Evolutionary conservation across 2,113 vertebrate genomes (phyloP).

Genomic region (Talpa occidentalis): DNA sequence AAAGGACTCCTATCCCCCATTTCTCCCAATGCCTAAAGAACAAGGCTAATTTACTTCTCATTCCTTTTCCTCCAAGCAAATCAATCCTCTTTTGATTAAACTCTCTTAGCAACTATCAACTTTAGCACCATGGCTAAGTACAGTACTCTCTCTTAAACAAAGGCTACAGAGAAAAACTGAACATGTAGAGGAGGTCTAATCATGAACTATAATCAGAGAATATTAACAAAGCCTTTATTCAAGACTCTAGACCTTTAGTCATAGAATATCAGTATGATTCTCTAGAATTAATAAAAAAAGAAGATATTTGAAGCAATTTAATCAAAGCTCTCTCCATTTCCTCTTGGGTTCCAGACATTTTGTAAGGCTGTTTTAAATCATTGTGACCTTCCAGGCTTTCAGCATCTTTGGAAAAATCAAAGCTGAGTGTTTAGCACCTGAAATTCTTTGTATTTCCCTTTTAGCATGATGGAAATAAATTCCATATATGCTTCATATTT

Average conservation of each 20-base stretch:
- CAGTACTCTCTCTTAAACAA: neutral
- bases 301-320: constrained; percentile 56
- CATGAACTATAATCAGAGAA: neutral
- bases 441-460: constrained; percentile 50
- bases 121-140: neutral
- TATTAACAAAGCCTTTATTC: constrained; percentile 53
- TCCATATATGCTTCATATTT: constrained; percentile 19
- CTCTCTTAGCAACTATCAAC: neutral
- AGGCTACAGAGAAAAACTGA: neutral
- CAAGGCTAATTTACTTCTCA: constrained; percentile 52
- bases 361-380: constrained; percentile 43
- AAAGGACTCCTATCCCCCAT: neutral
- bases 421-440: constrained; percentile 16
- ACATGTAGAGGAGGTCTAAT: neutral
- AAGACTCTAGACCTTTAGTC: neutral
- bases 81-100: constrained; percentile 70
- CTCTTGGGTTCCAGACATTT: constrained; percentile 28
- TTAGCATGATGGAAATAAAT: constrained; percentile 24
- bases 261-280: neutral
- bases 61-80: constrained; percentile 45
- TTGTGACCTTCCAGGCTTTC: constrained; percentile 17
- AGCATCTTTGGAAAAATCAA: constrained; percentile 49
- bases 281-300: constrained; percentile 5
- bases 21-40: constrained; percentile 10
- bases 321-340: constrained; percentile 53